Evolutionary conservation across 2,797 vertebrate genomes (phyloP), one percentile per base, ranked within the genome.

Genomic region (Tenualosa ilisha): DNA sequence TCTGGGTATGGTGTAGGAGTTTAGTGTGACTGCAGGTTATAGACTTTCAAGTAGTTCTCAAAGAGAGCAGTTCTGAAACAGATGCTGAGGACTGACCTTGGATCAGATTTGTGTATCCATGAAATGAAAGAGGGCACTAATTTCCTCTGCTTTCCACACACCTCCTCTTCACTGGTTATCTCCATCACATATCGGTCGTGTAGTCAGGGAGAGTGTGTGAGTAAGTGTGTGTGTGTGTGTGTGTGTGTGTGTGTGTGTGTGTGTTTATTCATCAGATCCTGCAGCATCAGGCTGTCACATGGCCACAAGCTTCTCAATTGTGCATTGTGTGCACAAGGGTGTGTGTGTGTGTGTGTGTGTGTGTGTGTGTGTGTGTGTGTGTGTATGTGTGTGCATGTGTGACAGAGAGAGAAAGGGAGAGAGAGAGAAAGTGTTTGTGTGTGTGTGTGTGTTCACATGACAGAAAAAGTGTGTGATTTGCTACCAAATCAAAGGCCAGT

Each of bases 251-350:
- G 24, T 31, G 61, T 65, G 61, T 65, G 61, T 65, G n/a, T 68
- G 65, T 68, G 53, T 54, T 11, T 20, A 13, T 54, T 12, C 53
- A 54, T 72, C 63, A 68, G 84, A 89, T 90, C 86, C 86, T 85
- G 83, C 86, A 31, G 61, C 63, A 68, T 43, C 6, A 51, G 68
- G 13, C 68, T 72, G 91, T 93, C 94, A 94, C 93, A 92, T 93
- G 91, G 85, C 92, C 61, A 85, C 40, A 81, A 86, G 86, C 85
- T 86, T 86, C 88, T 92, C 91, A 90, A 90, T 93, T 93, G 91
- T 94, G 91, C 83, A 91, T 94, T 94, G 90, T 94, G 89, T 89
- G 84, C 89, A 86, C 61, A 86, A 20, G 86, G 84, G 89, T 91
- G 89, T 91, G 91, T 93, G 89, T n/a, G 40, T 31, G n/a, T 84